Base-by-base conservation (phyloP, 2,888 invertebrate species). In the Thera britannica region DNA sequence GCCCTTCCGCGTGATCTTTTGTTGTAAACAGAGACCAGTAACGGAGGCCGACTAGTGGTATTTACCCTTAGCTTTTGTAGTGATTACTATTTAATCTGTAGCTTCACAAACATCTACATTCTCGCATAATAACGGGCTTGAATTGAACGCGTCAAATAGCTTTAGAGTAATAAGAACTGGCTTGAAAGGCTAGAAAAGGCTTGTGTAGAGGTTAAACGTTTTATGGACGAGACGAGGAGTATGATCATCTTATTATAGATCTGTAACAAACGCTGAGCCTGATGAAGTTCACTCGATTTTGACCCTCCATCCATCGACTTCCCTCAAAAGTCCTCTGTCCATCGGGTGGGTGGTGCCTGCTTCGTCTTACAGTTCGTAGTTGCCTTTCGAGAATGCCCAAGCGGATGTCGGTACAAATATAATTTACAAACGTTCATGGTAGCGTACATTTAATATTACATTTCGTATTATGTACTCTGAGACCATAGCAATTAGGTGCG, bases 11-110 rank as follows among this genome's bases (percentile, higher is more conserved):
- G 74, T 82, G 76, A 80, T 78, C 81, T 81, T 84, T 85, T 85
- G 82, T 84, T 81, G 73, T 72, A 75, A 73, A 63, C 65, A 61
- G 62, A 38, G 48, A 46, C 56, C 51, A 35, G 72, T 79, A 80
- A 78, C 77, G 82, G 85, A 92, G 92, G 92, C 77, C 91, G 79
- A 65, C 90, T 72, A 89, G 90, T 92, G 90, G 78, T 89, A 83
- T 92, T 92, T 90, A 72, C 72, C 75, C 75, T 75, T 75, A 76
- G 74, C 68, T 63, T 72, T 66, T 12, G 34, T 35, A 51, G 60
- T 51, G 34, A 44, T 23, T 64, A 12, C 51, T 64, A 34, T 55
- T 54, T 58, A 56, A 62, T 62, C 62, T 60, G 46, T 68, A 56
- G 77, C 70, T 72, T 77, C 72, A 74, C 76, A 75, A 77, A 76